These are phyloP conservation scores for Phrynosoma blainvillii DNA, from an alignment of 2,113 vertebrate genomes.

Conservation along the genomic window DNA sequence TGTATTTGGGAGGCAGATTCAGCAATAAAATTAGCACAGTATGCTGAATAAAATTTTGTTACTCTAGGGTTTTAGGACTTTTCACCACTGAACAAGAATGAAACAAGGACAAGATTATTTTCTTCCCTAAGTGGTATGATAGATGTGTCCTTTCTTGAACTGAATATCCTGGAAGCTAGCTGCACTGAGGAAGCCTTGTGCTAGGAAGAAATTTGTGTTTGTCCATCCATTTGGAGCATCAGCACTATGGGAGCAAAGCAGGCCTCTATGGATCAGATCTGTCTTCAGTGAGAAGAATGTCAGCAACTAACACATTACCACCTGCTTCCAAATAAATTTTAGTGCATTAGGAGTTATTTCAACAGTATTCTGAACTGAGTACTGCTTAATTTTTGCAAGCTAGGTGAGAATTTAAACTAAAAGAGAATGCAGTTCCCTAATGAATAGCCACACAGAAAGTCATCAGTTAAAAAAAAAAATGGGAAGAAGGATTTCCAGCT, in stretches of 20 bases:
- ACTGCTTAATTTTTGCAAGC: too few species aligned
- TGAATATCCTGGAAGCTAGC: slow-evolving; percentile 80
- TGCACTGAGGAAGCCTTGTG: slow-evolving; percentile 74
- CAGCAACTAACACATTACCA: slow-evolving; percentile 81
- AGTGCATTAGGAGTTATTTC: too few species aligned
- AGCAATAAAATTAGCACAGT: too few species aligned
- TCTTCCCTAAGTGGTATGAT: slow-evolving; percentile 80
- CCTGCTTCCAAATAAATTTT: slow-evolving; percentile 65
- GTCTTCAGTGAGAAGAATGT: slow-evolving; percentile 81
- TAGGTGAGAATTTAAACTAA: too few species aligned
- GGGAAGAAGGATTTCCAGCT: too few species aligned
- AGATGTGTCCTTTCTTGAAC: slow-evolving; percentile 76
- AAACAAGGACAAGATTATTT: slow-evolving; percentile 54
- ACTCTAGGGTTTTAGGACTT: background rate
- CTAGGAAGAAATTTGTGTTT: slow-evolving; percentile 78
- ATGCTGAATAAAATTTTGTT: too few species aligned
- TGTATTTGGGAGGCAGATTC: too few species aligned
- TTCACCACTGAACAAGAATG: background rate
- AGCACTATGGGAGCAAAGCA: slow-evolving; percentile 83
- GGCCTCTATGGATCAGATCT: slow-evolving; percentile 77
- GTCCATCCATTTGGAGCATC: slow-evolving; percentile 87
- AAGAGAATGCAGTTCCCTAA: too few species aligned
- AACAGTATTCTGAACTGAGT: too few species aligned
- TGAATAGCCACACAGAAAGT: too few species aligned
- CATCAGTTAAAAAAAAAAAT: too few species aligned